phyloP scores from a whole-genome alignment of 2,113 vertebrate species.

The Sceloporus undulatus region DNA sequence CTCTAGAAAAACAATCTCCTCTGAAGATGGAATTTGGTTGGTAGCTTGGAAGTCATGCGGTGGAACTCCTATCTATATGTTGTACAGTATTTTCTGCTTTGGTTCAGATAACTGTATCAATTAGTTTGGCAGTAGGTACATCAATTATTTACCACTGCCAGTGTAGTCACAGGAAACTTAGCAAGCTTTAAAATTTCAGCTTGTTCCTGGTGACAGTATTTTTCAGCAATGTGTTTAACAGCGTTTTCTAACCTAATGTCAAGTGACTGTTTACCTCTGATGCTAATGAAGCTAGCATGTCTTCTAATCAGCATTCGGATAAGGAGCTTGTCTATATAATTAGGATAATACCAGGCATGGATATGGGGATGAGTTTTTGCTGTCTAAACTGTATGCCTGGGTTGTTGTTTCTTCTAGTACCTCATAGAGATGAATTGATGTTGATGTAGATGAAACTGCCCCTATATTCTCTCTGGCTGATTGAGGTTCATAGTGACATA shows the following conservation, averaged over 20 bases:
- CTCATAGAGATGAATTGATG: conserved; percentile 46
- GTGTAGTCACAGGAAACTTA: conserved; percentile 47
- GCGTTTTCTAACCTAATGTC: conserved; percentile 41
- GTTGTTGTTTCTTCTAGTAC: conserved; percentile 50
- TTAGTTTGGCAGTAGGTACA: conserved; percentile 12
- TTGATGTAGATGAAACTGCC: conserved; percentile 35
- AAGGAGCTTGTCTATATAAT: conserved; percentile 61
- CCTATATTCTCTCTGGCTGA: conserved; percentile 37
- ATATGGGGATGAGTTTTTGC: conserved; percentile 38
- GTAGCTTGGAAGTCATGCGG: background rate
- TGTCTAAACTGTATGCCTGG: conserved; percentile 26
- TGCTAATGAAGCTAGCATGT: conserved; percentile 32
- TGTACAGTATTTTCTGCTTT: background rate
- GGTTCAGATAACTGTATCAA: background rate
- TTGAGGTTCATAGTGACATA: background rate
- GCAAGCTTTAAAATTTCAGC: conserved; percentile 53
- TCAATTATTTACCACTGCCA: conserved; percentile 17
- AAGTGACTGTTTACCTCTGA: conserved; percentile 59
- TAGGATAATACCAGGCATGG: conserved; percentile 60
- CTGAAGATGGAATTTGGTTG: background rate
- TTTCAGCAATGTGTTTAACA: conserved; percentile 53
- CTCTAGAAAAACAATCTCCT: background rate
- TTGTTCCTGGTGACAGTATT: conserved; percentile 57
- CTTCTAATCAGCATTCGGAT: conserved; percentile 56
- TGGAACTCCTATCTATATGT: background rate